Base-by-base conservation (phyloP, 2,888 invertebrate genomes). In the Aphidius colemani region DNA sequence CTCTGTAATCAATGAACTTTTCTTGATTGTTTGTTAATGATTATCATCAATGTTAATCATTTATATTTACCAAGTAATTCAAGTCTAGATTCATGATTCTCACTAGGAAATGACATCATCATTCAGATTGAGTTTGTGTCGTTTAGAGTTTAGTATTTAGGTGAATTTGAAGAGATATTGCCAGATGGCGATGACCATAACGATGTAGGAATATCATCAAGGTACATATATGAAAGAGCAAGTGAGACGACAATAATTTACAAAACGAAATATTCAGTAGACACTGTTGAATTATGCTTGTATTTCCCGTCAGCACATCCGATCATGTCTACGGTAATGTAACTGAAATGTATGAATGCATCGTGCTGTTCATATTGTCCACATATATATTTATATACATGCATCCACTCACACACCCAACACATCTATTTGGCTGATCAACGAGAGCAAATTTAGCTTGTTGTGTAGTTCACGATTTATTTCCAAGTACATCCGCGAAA, bases 261-360 rank as follows among this genome's bases (percentile, higher is more conserved):
- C 78, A 30, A 30, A 30, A 73, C 77, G 78, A 74, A 77, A 76
- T 75, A 73, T 72, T 30, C 72, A 66, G 70, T 68, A 76, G 78
- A 70, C 72, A 75, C 74, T 74, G 76, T 75, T 80, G 80, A 80
- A 78, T 80, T 80, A 80, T 80, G 80, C 80, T 78, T 76, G 80
- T 78, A 80, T 80, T 80, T 80, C 80, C 80, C 79, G 79, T 80
- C 79, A 80, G 78, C 78, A 74, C 78, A 80, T 80, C 80, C 80
- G 78, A 79, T 80, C 79, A 80, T 79, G 78, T 78, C 78, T 74
- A 74, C 77, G 75, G 77, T 76, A 78, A 79, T 79, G 79, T 80
- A 79, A 79, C 80, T 79, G 79, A 79, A 80, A 80, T 80, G 79
- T 80, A 80, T 79, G 78, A 78, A 78, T 76, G 74, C 73, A 73